Percentiles rank a stretch among this genome's conserved stretches.
phyloP scores from a whole-genome alignment of 2,888 invertebrate genomes.

The Drosophila fulvimacula region DNA sequence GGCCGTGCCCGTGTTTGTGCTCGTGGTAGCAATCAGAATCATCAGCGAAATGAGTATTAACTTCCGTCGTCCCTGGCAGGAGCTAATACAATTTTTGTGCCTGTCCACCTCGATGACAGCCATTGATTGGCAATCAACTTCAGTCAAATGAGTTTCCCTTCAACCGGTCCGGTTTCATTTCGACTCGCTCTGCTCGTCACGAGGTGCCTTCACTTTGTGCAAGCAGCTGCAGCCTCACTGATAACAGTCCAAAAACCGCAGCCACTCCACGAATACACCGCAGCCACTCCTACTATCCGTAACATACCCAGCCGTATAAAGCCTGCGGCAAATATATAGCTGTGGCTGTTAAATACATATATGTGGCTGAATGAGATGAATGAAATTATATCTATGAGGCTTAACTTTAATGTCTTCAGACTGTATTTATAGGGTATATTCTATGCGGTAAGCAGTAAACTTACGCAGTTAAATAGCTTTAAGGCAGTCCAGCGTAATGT shows the following conservation, averaged over 20 bases:
- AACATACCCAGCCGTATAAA: not conserved
- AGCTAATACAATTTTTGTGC: constrained; percentile 75
- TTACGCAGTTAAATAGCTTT: not conserved
- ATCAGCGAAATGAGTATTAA: constrained; percentile 62
- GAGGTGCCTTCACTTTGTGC: constrained; percentile 5
- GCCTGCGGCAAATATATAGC: constrained; percentile 20
- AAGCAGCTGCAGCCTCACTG: constrained; percentile 48
- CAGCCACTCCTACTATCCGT: not conserved
- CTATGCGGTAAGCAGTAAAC: not conserved
- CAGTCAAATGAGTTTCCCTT: constrained; percentile 72
- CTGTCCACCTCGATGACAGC: constrained; percentile 45
- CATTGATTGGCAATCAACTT: constrained; percentile 75
- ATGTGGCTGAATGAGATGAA: constrained; percentile 16
- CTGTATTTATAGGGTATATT: not conserved
- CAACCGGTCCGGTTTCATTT: constrained; percentile 40
- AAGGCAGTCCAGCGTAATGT: not conserved
- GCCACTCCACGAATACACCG: constrained; percentile 23
- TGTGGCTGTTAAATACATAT: constrained; percentile 54
- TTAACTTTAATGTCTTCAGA: not conserved
- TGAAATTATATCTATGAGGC: not conserved
- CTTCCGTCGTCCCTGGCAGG: constrained; percentile 49
- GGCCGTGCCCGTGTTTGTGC: not conserved
- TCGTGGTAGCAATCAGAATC: constrained; percentile 48
- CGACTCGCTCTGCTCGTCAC: constrained; percentile 12
- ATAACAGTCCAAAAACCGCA: constrained; percentile 37